A percentile compares a stretch with the other conserved stretches of the same genome.
phyloP scores from a whole-genome alignment of 1,140 invertebrate species.

The Apis laboriosa region DNA sequence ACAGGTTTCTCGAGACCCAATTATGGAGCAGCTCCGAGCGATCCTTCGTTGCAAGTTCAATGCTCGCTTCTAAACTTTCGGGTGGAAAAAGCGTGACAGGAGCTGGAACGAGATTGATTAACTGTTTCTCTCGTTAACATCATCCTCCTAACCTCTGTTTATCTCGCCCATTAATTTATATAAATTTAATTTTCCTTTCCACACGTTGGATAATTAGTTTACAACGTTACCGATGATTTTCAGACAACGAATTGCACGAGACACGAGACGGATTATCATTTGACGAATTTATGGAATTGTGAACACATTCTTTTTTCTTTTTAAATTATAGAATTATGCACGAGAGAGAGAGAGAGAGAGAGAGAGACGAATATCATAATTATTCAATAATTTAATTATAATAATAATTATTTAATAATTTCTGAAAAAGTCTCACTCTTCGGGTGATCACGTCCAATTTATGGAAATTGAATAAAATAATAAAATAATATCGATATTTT shows the following conservation, averaged over 20 bases:
- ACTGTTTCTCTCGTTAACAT: neutral
- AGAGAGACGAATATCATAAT: neutral
- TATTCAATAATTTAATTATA: neutral
- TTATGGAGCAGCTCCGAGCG: conserved; percentile 21
- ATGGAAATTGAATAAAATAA: too few species aligned
- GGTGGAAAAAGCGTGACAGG: neutral
- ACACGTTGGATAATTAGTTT: too few species aligned
- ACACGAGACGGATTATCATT: too few species aligned
- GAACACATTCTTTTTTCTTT: too few species aligned
- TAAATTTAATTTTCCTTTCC: neutral
- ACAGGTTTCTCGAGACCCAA: conserved; percentile 40
- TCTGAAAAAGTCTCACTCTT: neutral
- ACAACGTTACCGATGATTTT: too few species aligned
- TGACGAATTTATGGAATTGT: too few species aligned
- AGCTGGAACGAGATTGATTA: neutral
- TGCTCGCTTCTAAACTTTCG: conserved; percentile 33
- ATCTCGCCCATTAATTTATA: neutral
- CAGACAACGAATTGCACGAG: too few species aligned
- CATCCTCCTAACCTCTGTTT: neutral
- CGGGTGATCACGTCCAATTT: too few species aligned
- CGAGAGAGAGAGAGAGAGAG: neutral
- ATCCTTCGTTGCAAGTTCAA: conserved; percentile 43
- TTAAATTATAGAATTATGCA: too few species aligned
- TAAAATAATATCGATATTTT: too few species aligned
- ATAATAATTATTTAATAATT: too few species aligned